These are phyloP conservation scores for Nannospalax galili DNA, from an alignment of 2,113 vertebrate genomes.

Conservation along the genomic window DNA sequence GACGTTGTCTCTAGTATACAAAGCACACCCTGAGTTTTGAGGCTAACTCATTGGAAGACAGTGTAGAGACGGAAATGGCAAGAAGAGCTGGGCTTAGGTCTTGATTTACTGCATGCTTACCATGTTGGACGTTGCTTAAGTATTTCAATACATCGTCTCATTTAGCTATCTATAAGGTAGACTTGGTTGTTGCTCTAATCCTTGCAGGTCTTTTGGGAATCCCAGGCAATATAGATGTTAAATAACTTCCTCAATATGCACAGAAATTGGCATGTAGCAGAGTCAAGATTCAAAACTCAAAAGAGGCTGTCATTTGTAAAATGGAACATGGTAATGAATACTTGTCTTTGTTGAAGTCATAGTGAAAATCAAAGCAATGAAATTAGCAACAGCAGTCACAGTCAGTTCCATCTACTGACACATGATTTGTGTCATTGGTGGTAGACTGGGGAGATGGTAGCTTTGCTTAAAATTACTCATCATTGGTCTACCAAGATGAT, in stretches of 20 bases:
- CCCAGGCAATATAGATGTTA: background rate
- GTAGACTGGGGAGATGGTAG: background rate
- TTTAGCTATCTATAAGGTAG: background rate
- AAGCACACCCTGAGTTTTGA: background rate
- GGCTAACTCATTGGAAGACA: background rate
- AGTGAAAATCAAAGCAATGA: background rate
- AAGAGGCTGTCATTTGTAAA: background rate
- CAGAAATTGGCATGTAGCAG: background rate
- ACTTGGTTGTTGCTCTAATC: background rate
- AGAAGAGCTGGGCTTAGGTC: background rate
- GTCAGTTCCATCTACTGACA: background rate
- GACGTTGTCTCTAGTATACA: background rate
- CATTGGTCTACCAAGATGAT: background rate
- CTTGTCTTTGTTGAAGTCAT: background rate
- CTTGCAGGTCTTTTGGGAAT: background rate
- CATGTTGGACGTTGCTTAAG: background rate
- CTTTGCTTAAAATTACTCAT: background rate
- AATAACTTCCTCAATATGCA: background rate
- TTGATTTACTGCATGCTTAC: background rate
- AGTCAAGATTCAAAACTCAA: background rate
- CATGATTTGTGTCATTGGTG: background rate
- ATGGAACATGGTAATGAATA: background rate
- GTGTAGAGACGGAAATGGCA: rapidly evolving
- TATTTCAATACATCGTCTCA: background rate
- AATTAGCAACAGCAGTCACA: background rate